phyloP scores from a whole-genome alignment of 1,140 invertebrate species.

The Alviniconcha marisindica region DNA sequence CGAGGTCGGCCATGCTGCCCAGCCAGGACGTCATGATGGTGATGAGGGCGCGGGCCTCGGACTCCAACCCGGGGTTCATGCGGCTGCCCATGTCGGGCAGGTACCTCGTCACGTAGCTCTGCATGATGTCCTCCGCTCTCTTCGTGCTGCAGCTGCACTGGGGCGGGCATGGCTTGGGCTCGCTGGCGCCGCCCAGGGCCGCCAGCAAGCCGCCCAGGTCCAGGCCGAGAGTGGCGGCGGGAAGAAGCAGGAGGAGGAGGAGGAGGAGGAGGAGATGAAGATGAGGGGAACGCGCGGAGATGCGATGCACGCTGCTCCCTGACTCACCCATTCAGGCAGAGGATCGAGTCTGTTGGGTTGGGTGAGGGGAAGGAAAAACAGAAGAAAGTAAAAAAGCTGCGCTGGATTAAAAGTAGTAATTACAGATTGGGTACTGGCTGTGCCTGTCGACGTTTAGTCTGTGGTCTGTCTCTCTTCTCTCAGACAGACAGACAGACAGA shows the following conservation, averaged over 20 bases:
- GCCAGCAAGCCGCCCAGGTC: constrained; percentile 29
- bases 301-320: neutral
- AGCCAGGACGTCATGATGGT: constrained; percentile 14
- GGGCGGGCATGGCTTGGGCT: neutral
- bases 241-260: constrained; percentile 2
- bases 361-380: no score
- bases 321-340: neutral
- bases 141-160: constrained; percentile 15
- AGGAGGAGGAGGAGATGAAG: neutral
- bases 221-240: neutral
- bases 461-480: neutral
- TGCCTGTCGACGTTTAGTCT: no score
- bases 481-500: neutral
- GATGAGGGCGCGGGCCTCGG: neutral
- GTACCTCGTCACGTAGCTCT: constrained; percentile 13
- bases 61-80: constrained; percentile 21
- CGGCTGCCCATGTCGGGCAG: constrained; percentile 19
- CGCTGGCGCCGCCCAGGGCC: neutral
- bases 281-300: neutral
- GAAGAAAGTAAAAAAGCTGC: no score
- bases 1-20: constrained; percentile 25
- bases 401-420: no score
- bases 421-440: no score
- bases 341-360: no score
- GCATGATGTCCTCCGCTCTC: constrained; percentile 14